Conservation (phyloP, 2,797 vertebrate genomes). For the Peromyscus aztecus region DNA sequence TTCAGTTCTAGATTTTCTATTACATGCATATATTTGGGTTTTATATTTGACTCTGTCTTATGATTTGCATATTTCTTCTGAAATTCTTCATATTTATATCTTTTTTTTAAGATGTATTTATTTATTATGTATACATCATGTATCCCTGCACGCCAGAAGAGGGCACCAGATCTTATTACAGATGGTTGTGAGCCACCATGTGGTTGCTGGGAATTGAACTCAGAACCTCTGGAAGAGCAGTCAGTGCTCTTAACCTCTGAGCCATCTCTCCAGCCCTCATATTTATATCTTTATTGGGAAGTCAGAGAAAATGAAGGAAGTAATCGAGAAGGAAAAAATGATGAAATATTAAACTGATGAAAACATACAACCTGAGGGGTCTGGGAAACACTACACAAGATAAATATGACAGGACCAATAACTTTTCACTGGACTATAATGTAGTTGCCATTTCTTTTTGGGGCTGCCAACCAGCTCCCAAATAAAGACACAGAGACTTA, state of each 20-base stretch:
- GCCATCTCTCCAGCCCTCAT: no score
- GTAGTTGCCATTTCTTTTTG: not conserved
- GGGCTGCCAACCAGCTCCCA: not conserved
- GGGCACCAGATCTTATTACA: no score
- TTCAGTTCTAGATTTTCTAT: not conserved
- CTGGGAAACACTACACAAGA: not conserved
- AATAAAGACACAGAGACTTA: not conserved
- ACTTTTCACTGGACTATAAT: not conserved
- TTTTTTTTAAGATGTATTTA: no score
- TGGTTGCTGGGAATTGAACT: no score
- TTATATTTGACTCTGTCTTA: not conserved
- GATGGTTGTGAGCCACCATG: no score
- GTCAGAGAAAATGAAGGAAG: not conserved
- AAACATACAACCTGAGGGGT: not conserved
- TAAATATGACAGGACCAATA: not conserved
- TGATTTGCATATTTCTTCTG: not conserved
- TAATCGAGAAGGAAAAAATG: not conserved
- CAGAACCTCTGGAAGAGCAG: no score
- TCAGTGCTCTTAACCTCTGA: no score
- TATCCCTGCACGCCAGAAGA: no score
- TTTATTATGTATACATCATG: no score
- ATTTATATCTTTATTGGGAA: not conserved
- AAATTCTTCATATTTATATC: not conserved
- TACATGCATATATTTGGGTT: not conserved
- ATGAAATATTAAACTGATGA: not conserved